Evolutionary conservation across 2,797 vertebrate species (phyloP), one percentile per base, ranked within the genome.

Genomic region (Mus caroli): DNA sequence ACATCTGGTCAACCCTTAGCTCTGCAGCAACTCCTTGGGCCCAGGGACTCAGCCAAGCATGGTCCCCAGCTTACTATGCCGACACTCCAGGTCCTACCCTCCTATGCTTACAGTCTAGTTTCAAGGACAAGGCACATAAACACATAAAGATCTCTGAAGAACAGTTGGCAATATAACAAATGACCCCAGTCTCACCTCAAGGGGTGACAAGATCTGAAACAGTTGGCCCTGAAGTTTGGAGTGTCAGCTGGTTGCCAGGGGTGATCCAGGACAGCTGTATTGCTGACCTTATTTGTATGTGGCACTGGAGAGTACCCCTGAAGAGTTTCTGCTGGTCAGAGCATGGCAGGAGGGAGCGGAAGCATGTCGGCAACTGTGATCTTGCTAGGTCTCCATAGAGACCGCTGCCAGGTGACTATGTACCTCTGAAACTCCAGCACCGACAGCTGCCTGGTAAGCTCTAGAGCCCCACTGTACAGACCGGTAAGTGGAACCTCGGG

Each of bases 351-450:
- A 94, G 88, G 89, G 79, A 96, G 83, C 80, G 88, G 91, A 40
- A 83, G 52, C 92, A 52, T 76, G 46, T 17, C 94, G 96, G 91
- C 54, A 91, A 89, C 54, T 62, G 37, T 88, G 83, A 89, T 94
- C 88, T 88, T 94, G 46, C 76, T 67, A 82, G 91, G 95, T 97
- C 88, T 96, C 95, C 97, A 91, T 96, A 97, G 97, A 97, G 95
- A 96, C 93, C 22, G 94, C 93, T 97, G 92, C 95, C 93, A 84
- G 94, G 94, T 96, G 95, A 97, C 92, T 89, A 46, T 2, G 4
- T 28, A 52, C 62, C n/a, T 95, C 56, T 95, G 90, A 80, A 89
- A 86, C 90, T 75, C 85, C 37, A 91, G 90, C 67, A 79, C 50
- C 26, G 8, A 22, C 46, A 75, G 76, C 31, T 90, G 52, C 78